These are phyloP conservation scores for Oreortyx pictus DNA, from an alignment of 2,797 vertebrate species.

Conservation along the genomic window DNA sequence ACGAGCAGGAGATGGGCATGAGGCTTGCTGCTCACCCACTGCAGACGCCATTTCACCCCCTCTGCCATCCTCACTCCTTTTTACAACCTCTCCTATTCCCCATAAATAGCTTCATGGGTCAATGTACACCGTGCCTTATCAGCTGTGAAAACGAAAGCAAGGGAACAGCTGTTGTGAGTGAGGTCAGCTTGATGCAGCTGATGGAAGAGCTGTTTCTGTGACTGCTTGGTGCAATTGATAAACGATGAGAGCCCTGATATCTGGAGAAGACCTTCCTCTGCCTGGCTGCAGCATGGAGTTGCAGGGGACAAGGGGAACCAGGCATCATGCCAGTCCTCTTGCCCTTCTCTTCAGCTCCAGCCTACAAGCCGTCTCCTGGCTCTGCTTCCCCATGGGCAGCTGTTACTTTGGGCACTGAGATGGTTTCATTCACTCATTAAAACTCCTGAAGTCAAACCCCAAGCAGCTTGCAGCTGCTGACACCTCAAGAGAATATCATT, in stretches of 20 bases:
- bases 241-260: background rate
- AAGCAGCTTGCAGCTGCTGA: background rate
- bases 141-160: background rate
- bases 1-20: background rate
- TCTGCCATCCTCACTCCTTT: background rate
- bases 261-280: background rate
- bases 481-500: accelerated
- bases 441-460: background rate
- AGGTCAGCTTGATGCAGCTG: background rate
- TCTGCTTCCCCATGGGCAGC: background rate
- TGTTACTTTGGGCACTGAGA: background rate
- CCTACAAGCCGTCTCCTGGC: background rate
- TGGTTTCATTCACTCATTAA: background rate
- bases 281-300: background rate
- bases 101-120: background rate
- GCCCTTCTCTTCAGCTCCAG: background rate
- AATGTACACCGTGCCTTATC: background rate
- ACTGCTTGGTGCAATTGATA: accelerated
- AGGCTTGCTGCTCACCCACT: accelerated
- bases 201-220: background rate
- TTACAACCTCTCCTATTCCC: background rate
- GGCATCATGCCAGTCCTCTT: background rate
- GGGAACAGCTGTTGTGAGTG: background rate
- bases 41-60: background rate
- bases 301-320: background rate